Evolutionary conservation across 2,888 invertebrate genomes (phyloP).

Genomic region (Sisyra nigra): DNA sequence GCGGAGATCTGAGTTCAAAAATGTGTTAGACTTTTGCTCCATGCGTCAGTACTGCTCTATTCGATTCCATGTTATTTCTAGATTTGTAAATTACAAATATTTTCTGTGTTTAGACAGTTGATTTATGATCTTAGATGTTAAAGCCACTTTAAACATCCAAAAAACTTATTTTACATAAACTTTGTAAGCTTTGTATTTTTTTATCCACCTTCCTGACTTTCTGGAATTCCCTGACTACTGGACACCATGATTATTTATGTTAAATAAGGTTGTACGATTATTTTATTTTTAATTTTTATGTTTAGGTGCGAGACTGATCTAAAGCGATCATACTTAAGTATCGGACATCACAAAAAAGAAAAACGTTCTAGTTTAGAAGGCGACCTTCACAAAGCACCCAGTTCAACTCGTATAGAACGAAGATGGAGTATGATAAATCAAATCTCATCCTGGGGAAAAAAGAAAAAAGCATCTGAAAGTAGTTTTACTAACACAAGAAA

Average conservation of each 20-base stretch:
- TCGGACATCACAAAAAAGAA: constrained; percentile 15
- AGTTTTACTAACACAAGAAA: background rate
- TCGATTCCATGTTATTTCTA: too few species aligned
- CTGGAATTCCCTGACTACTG: background rate
- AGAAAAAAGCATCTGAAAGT: background rate
- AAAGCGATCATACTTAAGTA: constrained; percentile 20
- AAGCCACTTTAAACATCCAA: background rate
- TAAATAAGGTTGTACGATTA: too few species aligned
- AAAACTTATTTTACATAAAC: constrained; percentile 1
- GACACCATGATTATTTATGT: background rate
- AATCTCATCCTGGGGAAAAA: constrained; percentile 18
- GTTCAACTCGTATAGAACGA: constrained; percentile 24
- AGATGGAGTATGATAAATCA: constrained; percentile 37
- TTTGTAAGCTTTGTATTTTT: constrained; percentile 2
- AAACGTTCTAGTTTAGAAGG: constrained; percentile 13
- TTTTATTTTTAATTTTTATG: background rate
- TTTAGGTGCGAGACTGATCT: background rate
- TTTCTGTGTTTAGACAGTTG: too few species aligned
- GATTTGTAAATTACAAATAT: too few species aligned
- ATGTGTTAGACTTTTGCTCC: too few species aligned
- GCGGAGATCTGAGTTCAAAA: too few species aligned
- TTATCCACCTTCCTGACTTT: background rate
- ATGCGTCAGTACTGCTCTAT: too few species aligned
- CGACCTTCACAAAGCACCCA: background rate
- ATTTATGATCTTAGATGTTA: too few species aligned